Evolutionary conservation across 2,888 invertebrate genomes (phyloP).

Genomic region (Caenorhabditis parvicauda): DNA sequence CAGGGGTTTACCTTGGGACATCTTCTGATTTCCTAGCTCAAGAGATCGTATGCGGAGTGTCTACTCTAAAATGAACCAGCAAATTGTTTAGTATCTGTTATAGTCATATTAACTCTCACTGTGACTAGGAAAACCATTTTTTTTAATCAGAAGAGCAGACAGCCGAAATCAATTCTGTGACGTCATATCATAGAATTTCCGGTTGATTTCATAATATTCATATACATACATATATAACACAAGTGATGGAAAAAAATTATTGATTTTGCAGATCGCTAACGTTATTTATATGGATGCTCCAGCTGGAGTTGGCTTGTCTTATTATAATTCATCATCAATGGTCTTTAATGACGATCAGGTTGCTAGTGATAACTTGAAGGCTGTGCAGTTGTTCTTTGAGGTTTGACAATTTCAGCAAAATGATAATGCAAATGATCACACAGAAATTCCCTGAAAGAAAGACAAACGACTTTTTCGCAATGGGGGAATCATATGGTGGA

Average conservation of each 20-base stretch:
- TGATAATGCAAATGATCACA: neutral
- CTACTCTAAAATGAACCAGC: no score
- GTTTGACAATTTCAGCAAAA: neutral
- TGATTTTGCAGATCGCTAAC: conserved; percentile 64
- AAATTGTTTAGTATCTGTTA: no score
- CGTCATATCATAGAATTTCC: no score
- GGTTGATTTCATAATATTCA: no score
- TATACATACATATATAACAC: no score
- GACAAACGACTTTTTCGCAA: conserved; percentile 65
- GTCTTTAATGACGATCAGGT: conserved; percentile 46
- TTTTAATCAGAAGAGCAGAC: neutral
- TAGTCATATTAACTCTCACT: neutral
- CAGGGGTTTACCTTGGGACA: no score
- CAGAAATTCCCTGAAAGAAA: conserved; percentile 39
- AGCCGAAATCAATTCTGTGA: no score
- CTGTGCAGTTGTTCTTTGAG: conserved; percentile 17
- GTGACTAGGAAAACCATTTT: neutral
- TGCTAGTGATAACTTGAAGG: conserved; percentile 28
- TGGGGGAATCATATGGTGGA: conserved; percentile 68
- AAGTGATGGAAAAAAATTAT: no score
- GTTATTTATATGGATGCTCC: conserved; percentile 67
- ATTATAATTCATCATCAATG: conserved; percentile 43
- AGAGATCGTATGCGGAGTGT: no score
- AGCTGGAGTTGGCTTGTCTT: conserved; percentile 68
- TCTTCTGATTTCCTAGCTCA: no score